Percentiles rank a stretch among this genome's conserved stretches.
phyloP scores from a whole-genome alignment of 2,113 vertebrate genomes.

The Zosterops borbonicus region DNA sequence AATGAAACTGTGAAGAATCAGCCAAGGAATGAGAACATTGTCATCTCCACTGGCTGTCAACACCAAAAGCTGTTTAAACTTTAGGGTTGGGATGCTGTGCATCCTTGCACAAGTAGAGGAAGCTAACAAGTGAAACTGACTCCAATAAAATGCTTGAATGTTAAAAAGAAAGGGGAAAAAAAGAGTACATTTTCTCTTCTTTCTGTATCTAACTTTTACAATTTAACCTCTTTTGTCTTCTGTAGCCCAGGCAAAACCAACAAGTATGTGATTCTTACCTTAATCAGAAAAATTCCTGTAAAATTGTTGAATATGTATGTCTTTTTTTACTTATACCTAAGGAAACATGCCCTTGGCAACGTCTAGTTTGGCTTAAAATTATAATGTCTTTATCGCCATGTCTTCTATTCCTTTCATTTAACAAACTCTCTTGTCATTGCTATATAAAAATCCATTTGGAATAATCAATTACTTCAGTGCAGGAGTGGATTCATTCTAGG shows the following conservation, averaged over 20 bases:
- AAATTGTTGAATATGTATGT: not conserved
- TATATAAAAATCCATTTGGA: not conserved
- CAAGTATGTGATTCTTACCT: constrained; percentile 47
- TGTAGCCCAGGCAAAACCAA: constrained; percentile 49
- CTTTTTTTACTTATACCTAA: not conserved
- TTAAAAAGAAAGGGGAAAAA: not conserved
- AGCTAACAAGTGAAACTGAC: not conserved
- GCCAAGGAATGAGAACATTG: not conserved
- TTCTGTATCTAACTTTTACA: not conserved
- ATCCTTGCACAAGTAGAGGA: not conserved
- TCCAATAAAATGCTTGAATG: not conserved
- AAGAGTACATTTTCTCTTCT: not conserved
- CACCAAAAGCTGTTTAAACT: not conserved
- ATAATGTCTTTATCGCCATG: not conserved
- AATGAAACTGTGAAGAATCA: not conserved
- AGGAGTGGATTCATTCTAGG: not conserved
- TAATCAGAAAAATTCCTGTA: constrained; percentile 17
- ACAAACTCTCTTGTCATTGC: not conserved
- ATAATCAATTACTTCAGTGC: not conserved
- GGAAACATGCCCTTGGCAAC: not conserved
- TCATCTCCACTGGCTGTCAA: not conserved
- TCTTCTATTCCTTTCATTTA: constrained; percentile 7
- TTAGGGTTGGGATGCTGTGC: not conserved
- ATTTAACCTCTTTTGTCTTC: constrained; percentile 18
- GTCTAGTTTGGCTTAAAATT: not conserved